Evolutionary conservation across 2,113 vertebrate species (phyloP).

Genomic region (Mystacornis crossleyi): DNA sequence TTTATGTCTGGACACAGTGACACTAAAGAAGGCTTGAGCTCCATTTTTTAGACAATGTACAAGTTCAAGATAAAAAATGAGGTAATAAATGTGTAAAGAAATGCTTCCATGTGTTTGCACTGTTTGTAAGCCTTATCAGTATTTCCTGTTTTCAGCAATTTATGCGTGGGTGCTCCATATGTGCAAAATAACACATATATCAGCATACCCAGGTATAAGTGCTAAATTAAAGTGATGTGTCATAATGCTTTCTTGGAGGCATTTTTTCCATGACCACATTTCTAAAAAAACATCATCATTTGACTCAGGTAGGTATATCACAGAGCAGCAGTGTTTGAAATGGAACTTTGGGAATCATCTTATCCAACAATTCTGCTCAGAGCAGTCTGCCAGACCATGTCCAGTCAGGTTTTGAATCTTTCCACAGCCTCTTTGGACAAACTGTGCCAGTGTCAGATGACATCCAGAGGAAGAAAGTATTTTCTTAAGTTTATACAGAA

Average conservation of each 20-base stretch:
- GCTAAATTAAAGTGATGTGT: not conserved
- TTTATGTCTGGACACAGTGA: not conserved
- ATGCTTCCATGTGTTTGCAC: not conserved
- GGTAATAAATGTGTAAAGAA: not conserved
- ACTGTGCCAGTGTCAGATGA: no score
- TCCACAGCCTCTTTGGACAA: not conserved
- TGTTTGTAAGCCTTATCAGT: not conserved
- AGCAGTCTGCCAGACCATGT: not conserved
- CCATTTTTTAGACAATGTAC: not conserved
- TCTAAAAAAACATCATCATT: not conserved
- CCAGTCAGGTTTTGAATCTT: not conserved
- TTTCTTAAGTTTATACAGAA: not conserved
- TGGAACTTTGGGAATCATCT: not conserved
- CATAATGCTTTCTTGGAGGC: not conserved
- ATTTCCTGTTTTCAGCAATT: not conserved
- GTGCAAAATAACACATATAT: not conserved
- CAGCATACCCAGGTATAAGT: not conserved
- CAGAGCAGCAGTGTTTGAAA: not conserved
- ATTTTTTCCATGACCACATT: not conserved
- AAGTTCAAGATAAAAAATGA: not conserved
- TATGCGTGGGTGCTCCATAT: not conserved
- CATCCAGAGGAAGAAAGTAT: not conserved
- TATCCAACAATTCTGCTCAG: not conserved
- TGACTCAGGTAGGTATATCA: not conserved
- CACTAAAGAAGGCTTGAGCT: not conserved